Base-by-base conservation (phyloP, 2,113 vertebrate species). In the Acanthochromis polyacanthus region DNA sequence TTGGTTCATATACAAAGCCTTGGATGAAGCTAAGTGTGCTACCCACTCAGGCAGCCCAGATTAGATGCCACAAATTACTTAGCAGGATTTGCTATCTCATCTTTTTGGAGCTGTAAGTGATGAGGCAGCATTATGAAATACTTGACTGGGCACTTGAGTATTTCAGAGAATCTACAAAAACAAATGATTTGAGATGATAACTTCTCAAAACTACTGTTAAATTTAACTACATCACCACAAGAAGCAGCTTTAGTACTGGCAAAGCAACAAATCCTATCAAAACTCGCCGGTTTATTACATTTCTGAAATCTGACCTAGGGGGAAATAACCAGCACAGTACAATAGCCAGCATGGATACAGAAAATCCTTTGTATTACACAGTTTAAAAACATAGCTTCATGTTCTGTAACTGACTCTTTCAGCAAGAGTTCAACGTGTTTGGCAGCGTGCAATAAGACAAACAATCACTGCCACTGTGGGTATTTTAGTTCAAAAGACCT, bases 241-340 rank as follows among this genome's bases (percentile, higher is more conserved):
- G 51, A 56, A 10, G 22, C 57, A 61, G 36, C 38, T 61, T 67
- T 52, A 43, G 20, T 25, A 5, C 30, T 0, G 38, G 5, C 5
- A 65, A 45, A 52, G 71, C 30, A 70, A 28, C 28, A 1, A 58
- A 43, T 58, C 38, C 32, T 59, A 60, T 66, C 55, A 28, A 52
- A 48, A 5, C 17, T 32, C 0, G 32, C 9, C 5, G 30, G 30
- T 36, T 36, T 36, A 36, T 36, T 36, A 36, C 1, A 8, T 8
- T 36, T 9, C 32, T 36, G 32, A 36, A 52, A 51, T 71, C 43
- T 48, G 57, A 3, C 28, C 40, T 45, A 23, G 22, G 40, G 40
- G 30, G 51, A 60, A 2, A 43, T 60, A 60, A 51, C 28, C 22
- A 20, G 7, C 22, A 52, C 46, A 50, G 12, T 40, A 30, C 25